Evolutionary conservation across 2,888 invertebrate species (phyloP), one percentile per base, ranked within the genome.

Genomic region (Clanis bilineata): DNA sequence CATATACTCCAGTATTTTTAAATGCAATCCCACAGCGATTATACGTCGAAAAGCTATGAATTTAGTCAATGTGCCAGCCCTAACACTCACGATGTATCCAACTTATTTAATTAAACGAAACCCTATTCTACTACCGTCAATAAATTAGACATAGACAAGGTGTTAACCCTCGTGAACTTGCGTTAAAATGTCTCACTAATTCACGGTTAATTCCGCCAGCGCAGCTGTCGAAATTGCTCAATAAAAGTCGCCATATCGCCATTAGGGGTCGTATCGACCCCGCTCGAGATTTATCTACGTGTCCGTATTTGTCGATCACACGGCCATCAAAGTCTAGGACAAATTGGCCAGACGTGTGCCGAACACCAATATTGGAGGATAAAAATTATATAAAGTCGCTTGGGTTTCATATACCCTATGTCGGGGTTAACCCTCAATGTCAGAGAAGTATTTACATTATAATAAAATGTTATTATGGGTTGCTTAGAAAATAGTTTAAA

Each of bases 181-280:
- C 64, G 71, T 72, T 67, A 71, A 68, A 68, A 66, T 71, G 77
- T 78, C 73, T 70, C 71, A 74, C 69, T 76, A 79, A 78, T 82
- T 79, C 73, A 71, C 74, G 71, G 73, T 74, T 77, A 74, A 75
- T 73, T 78, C 70, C 65, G 71, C 69, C 68, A 64, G 69, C 65
- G 65, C 79, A 78, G 78, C 81, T 79, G 78, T 76, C 72, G 68
- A 68, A 66, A 76, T 66, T 67, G 63, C 73, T 71, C 65, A 72
- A 78, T 82, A 79, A 80, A 83, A 77, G 76, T 76, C 79, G 76
- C 79, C 79, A 77, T 77, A 73, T 66, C 76, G 78, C 79, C 76
- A 82, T 85, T 83, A 79, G 73, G 72, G 73, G 68, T 72, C 72
- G 77, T 79, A 82, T 82, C 74, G 74, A 73, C 76, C 75, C 76